Base-by-base conservation (phyloP, 2,888 invertebrate genomes). In the Crepidodera aurea region DNA sequence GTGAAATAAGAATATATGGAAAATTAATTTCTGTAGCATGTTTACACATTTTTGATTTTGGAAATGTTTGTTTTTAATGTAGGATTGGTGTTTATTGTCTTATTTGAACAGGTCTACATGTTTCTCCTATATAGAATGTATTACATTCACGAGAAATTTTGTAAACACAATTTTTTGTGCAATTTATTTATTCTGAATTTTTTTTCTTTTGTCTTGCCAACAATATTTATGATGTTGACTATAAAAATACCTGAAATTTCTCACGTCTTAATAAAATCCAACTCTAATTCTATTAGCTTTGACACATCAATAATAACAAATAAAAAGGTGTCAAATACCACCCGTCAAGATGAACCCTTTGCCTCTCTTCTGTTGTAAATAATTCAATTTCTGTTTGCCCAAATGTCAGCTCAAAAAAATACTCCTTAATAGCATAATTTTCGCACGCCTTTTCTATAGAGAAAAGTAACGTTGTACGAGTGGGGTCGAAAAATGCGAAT, bases 381-480 rank as follows among this genome's bases (percentile, higher is more conserved):
- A 44, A 44, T 44, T 44, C 44, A 44, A 44, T 44, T 44, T 44
- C 10, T 44, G 8, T 25, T 4, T 42, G 42, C 60, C 62, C 68
- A 66, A 66, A 68, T 68, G 68, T 64, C 22, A 46, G 19, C 18
- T 64, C 59, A 42, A 46, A 51, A 72, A 73, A 70, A 73, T 69
- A 69, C 62, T 69, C 70, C 71, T 72, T 75, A 74, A 75, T 75
- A 75, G 75, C 72, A 74, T 76, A 75, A 77, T 77, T 75, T 75
- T 75, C 75, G 74, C 75, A 75, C 75, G 77, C 77, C 77, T 76
- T 75, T 69, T 77, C 71, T 73, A 71, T 74, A 71, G 71, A 58
- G 57, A 69, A 70, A 72, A 61, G 74, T 64, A 72, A 75, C 75
- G 74, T 72, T 74, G 69, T 68, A 67, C 42, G 64, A 71, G 71